These are phyloP conservation scores for Elephas maximus DNA, from an alignment of 2,113 vertebrate genomes.

Conservation along the genomic window DNA sequence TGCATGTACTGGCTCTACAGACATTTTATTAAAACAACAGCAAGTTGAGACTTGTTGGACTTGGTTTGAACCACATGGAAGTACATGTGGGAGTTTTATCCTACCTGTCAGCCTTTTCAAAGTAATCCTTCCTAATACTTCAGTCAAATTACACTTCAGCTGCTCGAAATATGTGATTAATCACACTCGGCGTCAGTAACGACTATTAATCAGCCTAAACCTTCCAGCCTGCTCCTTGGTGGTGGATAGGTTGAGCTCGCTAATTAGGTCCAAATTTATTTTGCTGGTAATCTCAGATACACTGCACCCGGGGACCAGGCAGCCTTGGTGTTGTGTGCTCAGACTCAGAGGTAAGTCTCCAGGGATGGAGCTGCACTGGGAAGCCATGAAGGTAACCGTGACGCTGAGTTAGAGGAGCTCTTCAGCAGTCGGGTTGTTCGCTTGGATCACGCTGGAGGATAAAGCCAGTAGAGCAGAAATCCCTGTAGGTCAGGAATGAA, in stretches of 20 bases:
- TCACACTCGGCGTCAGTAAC: background rate
- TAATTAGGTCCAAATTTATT: background rate
- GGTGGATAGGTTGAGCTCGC: background rate
- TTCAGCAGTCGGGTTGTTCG: background rate
- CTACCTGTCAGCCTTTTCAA: background rate
- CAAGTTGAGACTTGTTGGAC: background rate
- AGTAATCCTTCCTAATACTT: background rate
- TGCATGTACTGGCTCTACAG: background rate
- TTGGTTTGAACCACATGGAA: background rate
- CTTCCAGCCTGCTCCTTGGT: background rate
- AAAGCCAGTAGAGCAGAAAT: background rate
- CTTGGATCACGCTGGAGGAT: no score
- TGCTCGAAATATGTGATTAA: background rate
- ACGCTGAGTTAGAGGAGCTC: background rate
- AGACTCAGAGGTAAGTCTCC: background rate
- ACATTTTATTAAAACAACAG: background rate
- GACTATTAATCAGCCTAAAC: background rate
- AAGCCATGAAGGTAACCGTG: no score
- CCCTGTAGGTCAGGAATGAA: accelerated
- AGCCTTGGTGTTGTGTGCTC: background rate
- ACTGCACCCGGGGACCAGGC: background rate
- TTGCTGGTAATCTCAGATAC: background rate
- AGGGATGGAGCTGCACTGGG: accelerated
- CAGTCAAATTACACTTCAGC: background rate
- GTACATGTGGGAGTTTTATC: accelerated